These are phyloP conservation scores for Cryptoprocta ferox DNA, from an alignment of 2,797 vertebrate genomes.

Conservation along the genomic window DNA sequence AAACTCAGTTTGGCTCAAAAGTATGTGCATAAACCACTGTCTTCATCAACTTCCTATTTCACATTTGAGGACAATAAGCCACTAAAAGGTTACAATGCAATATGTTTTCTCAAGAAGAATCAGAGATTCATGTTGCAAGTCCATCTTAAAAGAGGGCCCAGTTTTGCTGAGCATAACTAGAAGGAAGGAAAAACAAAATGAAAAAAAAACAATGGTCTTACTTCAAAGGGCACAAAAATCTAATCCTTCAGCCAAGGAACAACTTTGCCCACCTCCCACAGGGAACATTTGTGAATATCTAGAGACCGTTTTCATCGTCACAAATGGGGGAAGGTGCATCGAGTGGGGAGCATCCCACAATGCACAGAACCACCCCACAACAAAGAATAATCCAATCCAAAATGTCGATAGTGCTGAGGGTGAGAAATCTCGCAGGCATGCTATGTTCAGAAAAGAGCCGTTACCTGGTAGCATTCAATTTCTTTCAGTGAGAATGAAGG, in stretches of 20 bases:
- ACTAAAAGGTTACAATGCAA: constrained; percentile 14
- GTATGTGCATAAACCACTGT: not conserved
- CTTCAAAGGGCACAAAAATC: not conserved
- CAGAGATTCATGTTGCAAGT: not conserved
- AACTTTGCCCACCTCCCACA: not conserved
- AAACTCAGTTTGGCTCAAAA: not conserved
- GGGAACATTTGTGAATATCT: not conserved
- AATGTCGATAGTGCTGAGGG: not conserved
- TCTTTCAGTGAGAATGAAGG: not conserved
- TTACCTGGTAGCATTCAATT: not conserved
- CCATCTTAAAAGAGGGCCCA: not conserved
- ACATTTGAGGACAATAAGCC: not conserved
- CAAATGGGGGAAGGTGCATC: not conserved
- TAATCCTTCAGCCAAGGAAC: not conserved
- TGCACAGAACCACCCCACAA: not conserved
- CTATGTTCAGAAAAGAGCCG: not conserved
- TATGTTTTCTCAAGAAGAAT: not conserved
- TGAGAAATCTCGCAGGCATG: not conserved
- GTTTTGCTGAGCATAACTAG: not conserved
- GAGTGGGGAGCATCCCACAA: not conserved
- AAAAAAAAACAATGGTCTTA: not conserved
- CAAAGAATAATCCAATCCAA: not conserved
- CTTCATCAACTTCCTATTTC: not conserved
- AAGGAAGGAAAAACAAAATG: not conserved
- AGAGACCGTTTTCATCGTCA: not conserved